Evolutionary conservation across 2,113 vertebrate genomes (phyloP).

Genomic region (Syrrhaptes paradoxus): DNA sequence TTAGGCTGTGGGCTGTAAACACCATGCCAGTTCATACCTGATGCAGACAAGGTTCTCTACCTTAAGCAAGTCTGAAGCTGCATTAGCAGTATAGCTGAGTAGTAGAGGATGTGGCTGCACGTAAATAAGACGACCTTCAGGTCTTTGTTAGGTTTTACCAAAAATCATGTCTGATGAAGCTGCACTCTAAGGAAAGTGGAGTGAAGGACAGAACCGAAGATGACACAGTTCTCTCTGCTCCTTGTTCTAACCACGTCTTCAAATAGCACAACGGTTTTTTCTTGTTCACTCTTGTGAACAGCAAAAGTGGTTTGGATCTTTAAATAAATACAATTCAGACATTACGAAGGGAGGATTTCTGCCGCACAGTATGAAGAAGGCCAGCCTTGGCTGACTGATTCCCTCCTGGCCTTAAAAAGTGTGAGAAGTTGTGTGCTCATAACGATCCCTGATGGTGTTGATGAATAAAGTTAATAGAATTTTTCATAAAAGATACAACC

Average conservation of each 20-base stretch:
- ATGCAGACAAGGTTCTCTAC: background rate
- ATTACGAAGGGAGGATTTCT: background rate
- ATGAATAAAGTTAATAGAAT: slow-evolving; percentile 18
- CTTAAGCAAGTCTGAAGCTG: background rate
- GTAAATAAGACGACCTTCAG: background rate
- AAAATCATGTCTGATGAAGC: background rate
- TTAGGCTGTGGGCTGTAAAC: background rate
- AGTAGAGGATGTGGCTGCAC: background rate
- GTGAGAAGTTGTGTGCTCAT: background rate
- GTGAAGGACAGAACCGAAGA: background rate
- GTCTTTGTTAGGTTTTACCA: background rate
- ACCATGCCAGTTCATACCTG: background rate
- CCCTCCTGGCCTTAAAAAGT: background rate
- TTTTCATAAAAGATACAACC: slow-evolving; percentile 37
- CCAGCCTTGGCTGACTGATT: background rate
- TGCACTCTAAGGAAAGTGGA: background rate
- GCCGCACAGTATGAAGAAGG: background rate
- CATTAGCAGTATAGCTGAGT: background rate
- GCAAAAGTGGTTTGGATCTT: background rate
- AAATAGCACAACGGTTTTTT: background rate
- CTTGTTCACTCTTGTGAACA: background rate
- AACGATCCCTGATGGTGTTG: background rate
- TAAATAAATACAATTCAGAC: background rate
- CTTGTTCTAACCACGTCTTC: background rate
- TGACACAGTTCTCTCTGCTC: background rate